Conservation (phyloP, 2,113 vertebrate species). For the Indri indri region DNA sequence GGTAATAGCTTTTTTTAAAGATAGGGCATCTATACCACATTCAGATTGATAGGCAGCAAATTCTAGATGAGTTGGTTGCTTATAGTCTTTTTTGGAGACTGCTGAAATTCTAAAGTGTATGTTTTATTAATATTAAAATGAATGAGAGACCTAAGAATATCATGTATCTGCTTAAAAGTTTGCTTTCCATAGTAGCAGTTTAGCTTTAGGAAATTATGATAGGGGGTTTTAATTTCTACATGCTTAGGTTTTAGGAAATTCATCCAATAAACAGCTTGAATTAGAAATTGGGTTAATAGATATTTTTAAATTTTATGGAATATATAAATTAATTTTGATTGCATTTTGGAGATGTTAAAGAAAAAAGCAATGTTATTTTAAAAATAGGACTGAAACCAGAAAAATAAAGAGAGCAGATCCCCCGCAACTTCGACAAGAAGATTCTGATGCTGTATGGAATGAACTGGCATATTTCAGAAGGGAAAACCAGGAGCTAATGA, state of each 20-base stretch:
- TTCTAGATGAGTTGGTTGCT: constrained; percentile 13
- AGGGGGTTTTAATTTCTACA: constrained; percentile 55
- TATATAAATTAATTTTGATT: constrained; percentile 52
- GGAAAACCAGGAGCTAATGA: constrained; percentile 88
- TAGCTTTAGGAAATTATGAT: constrained; percentile 43
- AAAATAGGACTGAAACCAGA: constrained; percentile 81
- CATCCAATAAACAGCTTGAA: not conserved
- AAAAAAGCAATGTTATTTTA: constrained; percentile 50
- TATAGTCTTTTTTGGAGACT: not conserved
- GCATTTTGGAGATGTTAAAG: constrained; percentile 20
- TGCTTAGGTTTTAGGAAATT: constrained; percentile 40
- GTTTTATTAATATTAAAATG: constrained; percentile 55
- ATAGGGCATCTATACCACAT: not conserved
- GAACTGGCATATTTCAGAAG: constrained; percentile 91
- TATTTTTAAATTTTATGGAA: constrained; percentile 49
- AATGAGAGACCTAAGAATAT: not conserved
- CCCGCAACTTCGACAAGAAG: constrained; percentile 87
- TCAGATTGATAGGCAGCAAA: not conserved
- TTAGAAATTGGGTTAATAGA: constrained; percentile 40
- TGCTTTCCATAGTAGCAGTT: not conserved
- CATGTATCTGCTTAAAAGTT: constrained; percentile 20
- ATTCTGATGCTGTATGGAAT: constrained; percentile 91
- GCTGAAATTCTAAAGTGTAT: not conserved
- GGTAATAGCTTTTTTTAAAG: constrained; percentile 17
- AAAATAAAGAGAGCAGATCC: constrained; percentile 80